Evolutionary conservation across 2,113 vertebrate species (phyloP), one percentile per base, ranked within the genome.

Genomic region (Oncorhynchus tshawytscha): DNA sequence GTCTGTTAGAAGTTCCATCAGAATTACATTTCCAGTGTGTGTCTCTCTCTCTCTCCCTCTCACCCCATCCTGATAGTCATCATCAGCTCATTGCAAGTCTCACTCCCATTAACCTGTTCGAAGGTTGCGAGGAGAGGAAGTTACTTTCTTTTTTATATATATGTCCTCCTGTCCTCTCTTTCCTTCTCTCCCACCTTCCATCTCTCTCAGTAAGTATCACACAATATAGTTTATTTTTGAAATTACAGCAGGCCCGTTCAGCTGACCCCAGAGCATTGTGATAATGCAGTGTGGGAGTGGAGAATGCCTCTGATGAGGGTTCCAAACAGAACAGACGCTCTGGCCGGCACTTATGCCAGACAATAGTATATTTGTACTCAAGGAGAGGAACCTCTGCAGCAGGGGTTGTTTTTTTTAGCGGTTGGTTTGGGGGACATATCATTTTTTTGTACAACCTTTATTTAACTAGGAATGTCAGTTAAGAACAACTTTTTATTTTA

Each of bases 211-310:
- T 84, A 88, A 88, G 81, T 87, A 86, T 78, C 85, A 89, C 88
- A 86, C 89, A 93, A 93, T 87, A 91, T 93, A 76, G 92, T 94
- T 93, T 92, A 91, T 90, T 91, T 91, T 92, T 92, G 87, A 90
- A 91, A 93, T 93, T 91, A 89, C 90, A 88, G 77, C 75, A 60
- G 72, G 85, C 81, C 88, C 77, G 83, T 80, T 78, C 78, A 78
- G 75, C 77, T 91, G 91, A 93, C 90, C 92, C 81, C 65, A 67
- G 86, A 88, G 84, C 89, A 80, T 87, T 86, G 88, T 80, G 91
- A 90, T 91, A 88, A 92, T 90, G 86, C 87, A 84, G 85, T 88
- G 79, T 81, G 83, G 84, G 90, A 90, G 86, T 73, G 27, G 84
- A 81, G 87, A 86, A 87, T 72, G 84, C 88, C 86, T 88, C 87